Evolutionary conservation across 2,888 invertebrate genomes (phyloP), one percentile per base, ranked within the genome.

Genomic region (Itoplectis maculator): DNA sequence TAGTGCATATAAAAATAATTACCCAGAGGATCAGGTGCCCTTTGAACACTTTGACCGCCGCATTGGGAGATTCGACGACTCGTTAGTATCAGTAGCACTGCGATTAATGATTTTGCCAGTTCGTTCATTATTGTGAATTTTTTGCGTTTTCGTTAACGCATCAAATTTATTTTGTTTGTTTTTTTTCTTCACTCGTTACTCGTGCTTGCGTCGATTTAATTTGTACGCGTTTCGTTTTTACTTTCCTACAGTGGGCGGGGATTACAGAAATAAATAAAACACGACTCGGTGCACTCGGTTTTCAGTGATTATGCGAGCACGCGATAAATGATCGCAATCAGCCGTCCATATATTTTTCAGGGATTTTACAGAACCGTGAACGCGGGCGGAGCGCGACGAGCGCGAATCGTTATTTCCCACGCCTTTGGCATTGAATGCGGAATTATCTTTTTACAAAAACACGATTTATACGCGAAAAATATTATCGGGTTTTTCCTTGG

Each of bases 21-120:
- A 70, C 78, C 78, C 78, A 78, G 23, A 61, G 78, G 77, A 78
- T 70, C 78, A n/a, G 72, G 59, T 37, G 59, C 56, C 15, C 78
- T 72, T 65, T 72, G 78, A 65, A 59, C 54, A 66, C 65, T 72
- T 45, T 79, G 78, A 23, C 56, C 54, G 20, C 18, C 18, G 11
- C 72, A 72, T 23, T 47, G 54, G 37, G 20, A 15, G 35, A 37
- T 35, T 23, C 20, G 61, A 0, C 65, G 63, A 49, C 54, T 72
- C 72, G 70, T 66, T 40, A 79, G 18, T 47, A 72, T 42, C 15
- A 72, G 37, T 23, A 66, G 23, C 66, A 72, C 65, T 15, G 56
- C 40, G 35, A 65, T 72, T 47, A 59, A 65, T 56, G 47, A 72
- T 79, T 56, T 72, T 0, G 59, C 35, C 47, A 66, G 37, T 66